Evolutionary conservation across 1,140 invertebrate genomes (phyloP).

Genomic region (Melanaphis sacchari): DNA sequence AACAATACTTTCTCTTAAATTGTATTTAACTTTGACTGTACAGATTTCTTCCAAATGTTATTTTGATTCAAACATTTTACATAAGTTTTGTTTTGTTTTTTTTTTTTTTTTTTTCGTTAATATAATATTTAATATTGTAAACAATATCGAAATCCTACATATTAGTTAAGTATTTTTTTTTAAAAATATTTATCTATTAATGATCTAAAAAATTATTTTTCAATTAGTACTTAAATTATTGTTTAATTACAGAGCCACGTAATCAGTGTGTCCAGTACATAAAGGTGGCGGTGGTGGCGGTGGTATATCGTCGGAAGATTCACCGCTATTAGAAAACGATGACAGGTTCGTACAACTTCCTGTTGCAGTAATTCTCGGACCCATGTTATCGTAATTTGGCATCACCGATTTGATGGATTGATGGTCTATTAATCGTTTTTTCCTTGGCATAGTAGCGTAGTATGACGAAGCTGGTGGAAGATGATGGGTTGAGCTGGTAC

Average conservation of each 20-base stretch:
- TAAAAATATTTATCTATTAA: not conserved
- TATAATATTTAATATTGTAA: not conserved
- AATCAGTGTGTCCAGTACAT: constrained; percentile 64
- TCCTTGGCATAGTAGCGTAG: constrained; percentile 67
- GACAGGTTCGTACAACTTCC: constrained; percentile 82
- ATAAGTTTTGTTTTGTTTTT: not conserved
- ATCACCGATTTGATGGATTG: constrained; percentile 61
- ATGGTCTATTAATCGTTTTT: constrained; percentile 59
- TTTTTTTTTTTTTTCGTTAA: not conserved
- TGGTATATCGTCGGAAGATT: constrained; percentile 63
- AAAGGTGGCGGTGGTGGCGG: constrained; percentile 67
- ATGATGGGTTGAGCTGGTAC: constrained; percentile 61
- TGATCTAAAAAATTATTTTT: not conserved
- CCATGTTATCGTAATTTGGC: constrained; percentile 87
- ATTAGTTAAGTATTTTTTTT: not conserved
- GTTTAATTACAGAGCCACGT: constrained; percentile 61
- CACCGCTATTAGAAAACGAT: constrained; percentile 67
- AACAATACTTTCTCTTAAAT: constrained; percentile 12
- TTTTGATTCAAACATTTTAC: not conserved
- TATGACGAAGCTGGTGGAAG: constrained; percentile 63
- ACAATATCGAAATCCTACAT: not conserved
- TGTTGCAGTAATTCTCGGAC: constrained; percentile 83
- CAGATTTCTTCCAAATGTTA: not conserved
- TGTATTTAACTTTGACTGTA: not conserved
- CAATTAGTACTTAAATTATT: not conserved